phyloP scores from a whole-genome alignment of 2,797 vertebrate species.

The Sebastes cheni region DNA sequence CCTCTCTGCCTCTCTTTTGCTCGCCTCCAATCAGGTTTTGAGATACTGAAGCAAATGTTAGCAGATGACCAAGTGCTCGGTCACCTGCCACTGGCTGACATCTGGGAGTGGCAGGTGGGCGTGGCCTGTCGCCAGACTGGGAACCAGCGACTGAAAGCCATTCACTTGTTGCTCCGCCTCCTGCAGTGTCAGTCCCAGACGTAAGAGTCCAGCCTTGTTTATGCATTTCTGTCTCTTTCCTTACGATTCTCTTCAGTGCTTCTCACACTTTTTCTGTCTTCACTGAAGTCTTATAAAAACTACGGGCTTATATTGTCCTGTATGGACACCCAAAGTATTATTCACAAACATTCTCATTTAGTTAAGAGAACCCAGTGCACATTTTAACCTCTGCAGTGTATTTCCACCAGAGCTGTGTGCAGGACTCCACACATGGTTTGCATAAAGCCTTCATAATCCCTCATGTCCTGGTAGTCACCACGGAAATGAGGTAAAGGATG shows the following conservation, averaged over 20 bases:
- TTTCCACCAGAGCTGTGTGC: background rate
- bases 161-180: slow-evolving; percentile 92
- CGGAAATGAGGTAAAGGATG: slow-evolving; percentile 64
- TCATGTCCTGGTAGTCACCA: slow-evolving; percentile 52
- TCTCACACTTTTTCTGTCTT: background rate
- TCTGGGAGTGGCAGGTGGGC: slow-evolving; percentile 98
- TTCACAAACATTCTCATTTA: slow-evolving; percentile 3
- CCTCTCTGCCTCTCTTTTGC: background rate
- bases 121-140: slow-evolving; percentile 95
- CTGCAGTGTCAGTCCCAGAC: slow-evolving; percentile 87
- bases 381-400: background rate
- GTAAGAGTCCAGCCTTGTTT: slow-evolving; percentile 70
- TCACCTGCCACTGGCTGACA: slow-evolving; percentile 88
- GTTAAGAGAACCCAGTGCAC: background rate
- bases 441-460: slow-evolving; percentile 58
- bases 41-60: slow-evolving; percentile 97
- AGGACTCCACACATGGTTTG: slow-evolving; percentile 63
- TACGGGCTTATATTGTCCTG: background rate
- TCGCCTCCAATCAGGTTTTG: slow-evolving; percentile 85
- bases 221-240: background rate
- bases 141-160: slow-evolving; percentile 92
- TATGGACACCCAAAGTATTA: background rate
- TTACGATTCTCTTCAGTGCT: background rate
- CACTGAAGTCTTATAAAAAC: background rate
- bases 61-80: slow-evolving; percentile 88